phyloP scores from a whole-genome alignment of 2,888 invertebrate genomes.

The Oxytorus armatus region DNA sequence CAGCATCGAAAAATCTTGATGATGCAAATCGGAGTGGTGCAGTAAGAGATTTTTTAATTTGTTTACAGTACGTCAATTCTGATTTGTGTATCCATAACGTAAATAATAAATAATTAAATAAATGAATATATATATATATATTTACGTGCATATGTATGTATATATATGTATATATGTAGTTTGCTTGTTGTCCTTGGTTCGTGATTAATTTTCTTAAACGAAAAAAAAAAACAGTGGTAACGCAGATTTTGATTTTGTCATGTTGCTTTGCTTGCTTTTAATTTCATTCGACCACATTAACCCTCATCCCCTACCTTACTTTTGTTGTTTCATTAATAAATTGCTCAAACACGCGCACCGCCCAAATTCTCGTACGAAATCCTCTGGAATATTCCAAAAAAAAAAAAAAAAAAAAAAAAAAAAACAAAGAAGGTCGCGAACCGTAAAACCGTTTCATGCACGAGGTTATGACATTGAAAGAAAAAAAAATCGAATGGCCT shows the following conservation, averaged over 20 bases:
- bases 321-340: constrained; percentile 64
- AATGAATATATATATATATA: constrained; percentile 29
- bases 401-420: constrained; percentile 25
- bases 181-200: constrained; percentile 67
- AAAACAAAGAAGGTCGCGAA: constrained; percentile 24
- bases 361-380: constrained; percentile 59
- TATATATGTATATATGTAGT: constrained; percentile 59
- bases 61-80: constrained; percentile 55
- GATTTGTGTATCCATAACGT: constrained; percentile 54
- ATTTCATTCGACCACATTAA: constrained; percentile 83
- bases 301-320: constrained; percentile 81
- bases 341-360: constrained; percentile 64
- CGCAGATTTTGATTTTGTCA: constrained; percentile 61
- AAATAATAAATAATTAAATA: constrained; percentile 50
- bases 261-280: constrained; percentile 66
- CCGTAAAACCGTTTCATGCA: constrained; percentile 25
- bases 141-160: constrained; percentile 33
- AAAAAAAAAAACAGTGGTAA: constrained; percentile 24
- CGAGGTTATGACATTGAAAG: constrained; percentile 38
- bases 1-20: no score
- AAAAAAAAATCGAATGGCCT: constrained; percentile 20
- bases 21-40: constrained; percentile 1
- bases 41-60: background rate
- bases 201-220: constrained; percentile 55
- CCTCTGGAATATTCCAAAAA: constrained; percentile 31